phyloP scores from a whole-genome alignment of 2,888 invertebrate species.

The Oxyteleia sp. region DNA sequence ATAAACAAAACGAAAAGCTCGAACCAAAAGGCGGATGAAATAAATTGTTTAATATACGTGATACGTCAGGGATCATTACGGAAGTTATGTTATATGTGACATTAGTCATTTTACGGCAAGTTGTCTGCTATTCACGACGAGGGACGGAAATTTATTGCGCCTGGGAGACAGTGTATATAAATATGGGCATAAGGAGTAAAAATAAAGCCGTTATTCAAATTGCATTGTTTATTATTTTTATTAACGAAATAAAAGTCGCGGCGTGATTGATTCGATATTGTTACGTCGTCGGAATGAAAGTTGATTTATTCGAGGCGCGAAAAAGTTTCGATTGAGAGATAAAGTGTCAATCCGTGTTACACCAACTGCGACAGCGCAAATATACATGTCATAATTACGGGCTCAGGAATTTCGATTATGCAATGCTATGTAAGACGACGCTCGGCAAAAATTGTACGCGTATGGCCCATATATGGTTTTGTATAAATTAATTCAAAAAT shows the following conservation, averaged over 20 bases:
- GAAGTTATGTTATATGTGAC: slow-evolving; percentile 41
- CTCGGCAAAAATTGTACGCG: not conserved
- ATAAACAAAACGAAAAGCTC: no score
- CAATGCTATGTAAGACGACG: no score
- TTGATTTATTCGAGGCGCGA: slow-evolving; percentile 53
- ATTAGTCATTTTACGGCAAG: slow-evolving; percentile 61
- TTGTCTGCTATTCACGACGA: slow-evolving; percentile 35
- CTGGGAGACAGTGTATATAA: slow-evolving; percentile 52
- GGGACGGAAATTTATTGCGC: slow-evolving; percentile 53
- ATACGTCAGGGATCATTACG: slow-evolving; percentile 30
- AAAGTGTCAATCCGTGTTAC: slow-evolving; percentile 54
- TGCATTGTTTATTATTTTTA: slow-evolving; percentile 60
- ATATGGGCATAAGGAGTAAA: slow-evolving; percentile 42
- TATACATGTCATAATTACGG: slow-evolving; percentile 31
- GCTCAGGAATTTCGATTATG: slow-evolving; percentile 19
- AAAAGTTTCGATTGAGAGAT: slow-evolving; percentile 62
- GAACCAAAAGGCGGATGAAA: no score
- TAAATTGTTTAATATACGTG: slow-evolving; percentile 9
- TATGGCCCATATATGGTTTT: no score
- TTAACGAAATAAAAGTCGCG: slow-evolving; percentile 53
- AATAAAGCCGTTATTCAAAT: slow-evolving; percentile 53
- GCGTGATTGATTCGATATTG: slow-evolving; percentile 63
- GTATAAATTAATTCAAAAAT: no score
- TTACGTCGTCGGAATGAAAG: slow-evolving; percentile 61
- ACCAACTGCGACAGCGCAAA: slow-evolving; percentile 30